Base-by-base conservation (phyloP, 2,797 vertebrate species). In the Myiotriccus ornatus region DNA sequence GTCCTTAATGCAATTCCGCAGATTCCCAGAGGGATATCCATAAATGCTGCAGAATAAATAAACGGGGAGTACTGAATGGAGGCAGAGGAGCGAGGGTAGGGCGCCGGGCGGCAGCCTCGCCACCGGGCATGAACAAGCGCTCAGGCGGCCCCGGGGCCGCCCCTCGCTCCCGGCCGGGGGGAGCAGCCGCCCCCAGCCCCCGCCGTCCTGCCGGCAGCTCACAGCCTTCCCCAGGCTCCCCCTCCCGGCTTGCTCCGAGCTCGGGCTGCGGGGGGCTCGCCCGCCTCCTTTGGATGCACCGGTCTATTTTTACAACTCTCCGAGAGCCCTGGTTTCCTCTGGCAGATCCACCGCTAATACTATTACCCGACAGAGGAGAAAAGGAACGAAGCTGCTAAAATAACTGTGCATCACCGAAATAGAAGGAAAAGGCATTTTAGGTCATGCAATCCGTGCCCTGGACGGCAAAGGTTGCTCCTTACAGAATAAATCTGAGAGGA, bases 221-320 rank as follows among this genome's bases (percentile, higher is more conserved):
- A 5, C 71, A 37, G 56, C 49, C 62, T 46, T 23, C 52, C 81
- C 62, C 2, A 16, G 4, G 1, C 12, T 22, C 22, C 44, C 49
- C 34, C 53, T 59, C 34, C 43, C 62, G 3, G 6, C 63, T 9
- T 2, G 50, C 55, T 86, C 81, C 86, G 3, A 7, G 35, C 14
- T 24, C 28, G 34, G 44, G 75, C 46, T 39, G 89, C 35, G 67
- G 69, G 82, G 68, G 50, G 18, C 37, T 59, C 32, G 64, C 53
- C 93, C 79, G 70, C 64, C 87, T 74, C 77, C 94, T 76, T 28
- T 13, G 91, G 57, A 74, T 16, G 89, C 93, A 14, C 46, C 59
- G 12, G 50, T 46, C 96, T 97, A 86, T 97, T 97, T 97, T 93
- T 94, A 78, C 73, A 64, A 1, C 87, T 16, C 60, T 21, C 67